These are phyloP conservation scores for Phrynocephalus guinanensis DNA, from an alignment of 2,797 vertebrate species.

Conservation along the genomic window DNA sequence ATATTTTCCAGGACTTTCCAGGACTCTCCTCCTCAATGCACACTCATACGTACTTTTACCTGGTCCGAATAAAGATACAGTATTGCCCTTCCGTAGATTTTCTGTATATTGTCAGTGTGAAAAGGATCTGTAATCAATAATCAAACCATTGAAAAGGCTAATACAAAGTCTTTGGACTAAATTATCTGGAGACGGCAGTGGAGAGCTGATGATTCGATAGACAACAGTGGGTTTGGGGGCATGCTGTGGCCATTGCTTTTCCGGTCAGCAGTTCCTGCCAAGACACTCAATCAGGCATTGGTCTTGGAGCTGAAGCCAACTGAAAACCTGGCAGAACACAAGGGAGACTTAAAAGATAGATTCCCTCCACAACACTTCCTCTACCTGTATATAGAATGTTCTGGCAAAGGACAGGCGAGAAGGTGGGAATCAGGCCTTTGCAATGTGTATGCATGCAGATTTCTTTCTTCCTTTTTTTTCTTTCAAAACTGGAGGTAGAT, in stretches of 20 bases:
- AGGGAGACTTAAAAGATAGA: constrained; percentile 44
- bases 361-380: constrained; percentile 24
- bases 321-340: constrained; percentile 58
- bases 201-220: neutral
- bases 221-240: too few relatives aligned
- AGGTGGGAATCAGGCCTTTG: constrained; percentile 33
- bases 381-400: neutral
- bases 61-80: too few relatives aligned
- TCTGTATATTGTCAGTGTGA: neutral
- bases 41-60: too few relatives aligned
- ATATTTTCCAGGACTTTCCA: too few relatives aligned
- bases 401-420: constrained; percentile 31
- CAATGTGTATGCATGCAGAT: constrained; percentile 6
- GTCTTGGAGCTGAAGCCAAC: constrained; percentile 60
- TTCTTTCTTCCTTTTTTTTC: constrained; percentile 6
- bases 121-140: neutral
- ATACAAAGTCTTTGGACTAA: neutral
- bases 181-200: neutral
- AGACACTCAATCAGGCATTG: constrained; percentile 59
- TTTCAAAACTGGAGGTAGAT: constrained; percentile 26
- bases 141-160: neutral
- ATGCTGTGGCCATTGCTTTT: constrained; percentile 31
- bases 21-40: too few relatives aligned
- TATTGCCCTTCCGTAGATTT: neutral
- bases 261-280: constrained; percentile 39